Conservation (phyloP, 2,113 vertebrate species). For the Trichomycterus rosablanca region DNA sequence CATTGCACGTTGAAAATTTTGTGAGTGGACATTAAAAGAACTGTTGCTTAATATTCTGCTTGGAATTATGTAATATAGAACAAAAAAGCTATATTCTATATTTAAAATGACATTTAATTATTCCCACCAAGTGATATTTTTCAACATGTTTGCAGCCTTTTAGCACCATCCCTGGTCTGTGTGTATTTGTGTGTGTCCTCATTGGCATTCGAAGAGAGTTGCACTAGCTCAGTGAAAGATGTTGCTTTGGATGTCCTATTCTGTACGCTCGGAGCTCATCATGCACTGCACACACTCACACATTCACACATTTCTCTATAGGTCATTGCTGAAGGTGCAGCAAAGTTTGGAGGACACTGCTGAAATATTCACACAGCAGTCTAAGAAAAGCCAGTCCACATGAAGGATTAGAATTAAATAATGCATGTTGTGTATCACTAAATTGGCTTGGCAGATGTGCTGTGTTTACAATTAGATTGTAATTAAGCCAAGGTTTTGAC, state of each 20-base stretch:
- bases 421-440: too few species aligned
- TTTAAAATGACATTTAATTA: too few species aligned
- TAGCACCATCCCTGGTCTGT: too few species aligned
- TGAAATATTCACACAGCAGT: background rate
- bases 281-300: background rate
- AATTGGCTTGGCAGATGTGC: too few species aligned
- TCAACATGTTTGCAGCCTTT: background rate
- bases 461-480: too few species aligned
- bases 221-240: constrained; percentile 14
- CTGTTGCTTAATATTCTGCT: too few species aligned
- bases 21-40: too few species aligned
- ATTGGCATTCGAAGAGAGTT: constrained; percentile 26
- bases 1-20: too few species aligned
- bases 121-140: background rate
- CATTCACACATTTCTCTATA: constrained; percentile 1
- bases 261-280: constrained; percentile 18
- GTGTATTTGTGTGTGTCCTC: constrained; percentile 1
- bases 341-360: constrained; percentile 7
- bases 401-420: too few species aligned
- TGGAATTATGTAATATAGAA: too few species aligned
- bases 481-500: too few species aligned
- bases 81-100: too few species aligned
- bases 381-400: background rate
- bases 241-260: constrained; percentile 21
- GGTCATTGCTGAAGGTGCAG: background rate